These are phyloP conservation scores for Streptopelia turtur DNA, from an alignment of 2,797 vertebrate genomes.

Conservation along the genomic window DNA sequence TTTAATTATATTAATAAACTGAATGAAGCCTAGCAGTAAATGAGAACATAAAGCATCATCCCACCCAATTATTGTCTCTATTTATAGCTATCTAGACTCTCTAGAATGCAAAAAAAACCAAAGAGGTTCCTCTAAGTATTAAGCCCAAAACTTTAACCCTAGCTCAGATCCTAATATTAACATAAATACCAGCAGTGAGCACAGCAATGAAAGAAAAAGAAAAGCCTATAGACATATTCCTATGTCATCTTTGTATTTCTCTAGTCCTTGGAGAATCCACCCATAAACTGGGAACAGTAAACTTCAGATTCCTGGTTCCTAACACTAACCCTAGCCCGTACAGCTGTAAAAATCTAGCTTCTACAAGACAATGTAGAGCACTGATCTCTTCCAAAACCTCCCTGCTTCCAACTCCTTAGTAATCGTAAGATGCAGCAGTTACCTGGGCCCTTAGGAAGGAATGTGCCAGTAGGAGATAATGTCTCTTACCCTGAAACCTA, in stretches of 20 bases:
- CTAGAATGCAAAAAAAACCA: neutral
- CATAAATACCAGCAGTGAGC: neutral
- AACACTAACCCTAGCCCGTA: neutral
- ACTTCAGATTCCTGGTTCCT: neutral
- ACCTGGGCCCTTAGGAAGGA: neutral
- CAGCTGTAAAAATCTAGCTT: neutral
- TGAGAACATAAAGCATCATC: neutral
- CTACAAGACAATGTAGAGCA: neutral
- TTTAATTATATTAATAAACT: neutral
- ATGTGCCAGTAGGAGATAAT: neutral
- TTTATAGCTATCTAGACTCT: neutral
- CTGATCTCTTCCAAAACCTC: neutral
- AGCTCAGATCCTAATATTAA: neutral
- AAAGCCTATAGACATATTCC: neutral
- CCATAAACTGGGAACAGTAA: neutral
- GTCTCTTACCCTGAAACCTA: neutral
- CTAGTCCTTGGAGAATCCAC: neutral
- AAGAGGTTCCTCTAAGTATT: neutral
- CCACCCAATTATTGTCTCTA: neutral
- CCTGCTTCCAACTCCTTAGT: neutral
- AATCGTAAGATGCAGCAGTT: neutral
- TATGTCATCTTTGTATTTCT: neutral
- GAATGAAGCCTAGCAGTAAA: neutral
- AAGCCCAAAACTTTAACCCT: neutral
- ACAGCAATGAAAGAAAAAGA: neutral